Conservation (phyloP, 2,797 vertebrate species). For the Urocyon cinereoargenteus region DNA sequence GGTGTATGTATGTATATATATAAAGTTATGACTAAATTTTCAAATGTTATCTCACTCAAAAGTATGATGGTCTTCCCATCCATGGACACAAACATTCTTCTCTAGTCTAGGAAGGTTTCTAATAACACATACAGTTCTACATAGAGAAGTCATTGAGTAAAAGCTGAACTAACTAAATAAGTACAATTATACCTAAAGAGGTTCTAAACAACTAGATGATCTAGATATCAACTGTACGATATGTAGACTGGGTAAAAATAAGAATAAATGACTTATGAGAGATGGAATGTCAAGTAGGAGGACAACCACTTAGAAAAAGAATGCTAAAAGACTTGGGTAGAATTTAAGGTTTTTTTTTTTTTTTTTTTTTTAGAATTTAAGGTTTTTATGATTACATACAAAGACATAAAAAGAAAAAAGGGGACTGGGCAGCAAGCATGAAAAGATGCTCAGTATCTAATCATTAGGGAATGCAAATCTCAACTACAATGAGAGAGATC, state of each 20-base stretch:
- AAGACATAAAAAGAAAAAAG: neutral
- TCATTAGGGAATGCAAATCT: neutral
- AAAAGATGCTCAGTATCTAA: neutral
- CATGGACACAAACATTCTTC: neutral
- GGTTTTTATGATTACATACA: neutral
- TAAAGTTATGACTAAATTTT: constrained; percentile 7
- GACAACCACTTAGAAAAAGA: neutral
- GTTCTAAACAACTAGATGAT: neutral
- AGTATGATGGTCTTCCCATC: neutral
- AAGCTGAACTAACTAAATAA: constrained; percentile 4
- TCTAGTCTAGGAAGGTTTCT: constrained; percentile 1
- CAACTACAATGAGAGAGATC: neutral
- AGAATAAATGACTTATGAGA: constrained; percentile 13
- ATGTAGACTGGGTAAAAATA: neutral
- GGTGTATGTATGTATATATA: neutral
- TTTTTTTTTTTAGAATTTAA: no score
- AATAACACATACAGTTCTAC: constrained; percentile 16
- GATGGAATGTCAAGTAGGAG: neutral
- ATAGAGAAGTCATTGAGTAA: neutral
- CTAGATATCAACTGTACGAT: neutral
- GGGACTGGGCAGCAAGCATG: neutral
- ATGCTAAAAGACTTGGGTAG: neutral
- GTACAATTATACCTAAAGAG: neutral
- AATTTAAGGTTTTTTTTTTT: constrained; percentile 11
- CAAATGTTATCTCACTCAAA: constrained; percentile 32